These are phyloP conservation scores for Agelaius phoeniceus DNA, from an alignment of 2,113 vertebrate genomes.

Conservation along the genomic window DNA sequence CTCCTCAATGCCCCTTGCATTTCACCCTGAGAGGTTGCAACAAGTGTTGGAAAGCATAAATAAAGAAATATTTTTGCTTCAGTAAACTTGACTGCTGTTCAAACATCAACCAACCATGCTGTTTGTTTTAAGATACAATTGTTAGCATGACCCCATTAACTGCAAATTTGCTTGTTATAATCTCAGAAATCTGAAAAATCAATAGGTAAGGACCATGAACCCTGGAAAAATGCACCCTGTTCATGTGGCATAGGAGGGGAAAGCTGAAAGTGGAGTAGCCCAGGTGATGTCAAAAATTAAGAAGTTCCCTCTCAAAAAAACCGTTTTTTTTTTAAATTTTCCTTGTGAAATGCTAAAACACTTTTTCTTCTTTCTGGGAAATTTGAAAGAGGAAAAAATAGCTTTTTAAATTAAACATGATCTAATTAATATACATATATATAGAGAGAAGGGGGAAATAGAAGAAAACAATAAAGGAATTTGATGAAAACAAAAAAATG, in stretches of 20 bases:
- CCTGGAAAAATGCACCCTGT: not conserved
- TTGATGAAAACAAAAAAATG: not conserved
- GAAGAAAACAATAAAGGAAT: not conserved
- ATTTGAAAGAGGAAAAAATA: not conserved
- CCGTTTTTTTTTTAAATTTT: not conserved
- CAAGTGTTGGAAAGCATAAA: not conserved
- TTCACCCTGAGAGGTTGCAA: not conserved
- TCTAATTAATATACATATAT: not conserved
- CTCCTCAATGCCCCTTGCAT: not conserved
- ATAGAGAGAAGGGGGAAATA: not conserved
- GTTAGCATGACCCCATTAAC: constrained; percentile 29
- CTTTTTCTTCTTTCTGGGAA: not conserved
- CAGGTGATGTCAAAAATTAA: not conserved
- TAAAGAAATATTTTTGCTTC: constrained; percentile 8
- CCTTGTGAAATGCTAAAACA: not conserved
- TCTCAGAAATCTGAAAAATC: constrained; percentile 17
- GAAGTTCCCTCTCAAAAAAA: not conserved
- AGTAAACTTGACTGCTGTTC: constrained; percentile 12
- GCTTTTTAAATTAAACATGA: not conserved
- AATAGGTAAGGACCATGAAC: not conserved
- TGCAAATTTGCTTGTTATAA: constrained; percentile 25
- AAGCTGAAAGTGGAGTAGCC: not conserved
- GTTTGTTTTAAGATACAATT: constrained; percentile 34
- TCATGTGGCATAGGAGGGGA: not conserved
- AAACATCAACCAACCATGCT: constrained; percentile 2